phyloP scores from a whole-genome alignment of 2,888 invertebrate genomes.

The Lumbricus terrestris region DNA sequence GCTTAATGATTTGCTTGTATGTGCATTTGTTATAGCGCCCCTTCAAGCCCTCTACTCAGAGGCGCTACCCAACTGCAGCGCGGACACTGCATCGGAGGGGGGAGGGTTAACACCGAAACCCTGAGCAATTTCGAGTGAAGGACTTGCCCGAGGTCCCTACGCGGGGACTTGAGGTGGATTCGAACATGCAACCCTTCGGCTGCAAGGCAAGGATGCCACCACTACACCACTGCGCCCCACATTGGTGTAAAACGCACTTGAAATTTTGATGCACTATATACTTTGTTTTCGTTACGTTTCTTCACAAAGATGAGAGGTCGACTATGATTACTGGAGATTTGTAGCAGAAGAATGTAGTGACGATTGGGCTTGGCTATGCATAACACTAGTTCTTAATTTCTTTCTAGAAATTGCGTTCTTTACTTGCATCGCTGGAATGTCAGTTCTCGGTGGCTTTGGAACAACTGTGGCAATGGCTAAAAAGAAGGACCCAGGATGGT shows the following conservation, averaged over 20 bases:
- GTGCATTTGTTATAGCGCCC: no score
- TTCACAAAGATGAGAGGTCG: not conserved
- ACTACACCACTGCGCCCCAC: no score
- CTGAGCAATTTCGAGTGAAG: no score
- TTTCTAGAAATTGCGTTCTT: conserved; percentile 64
- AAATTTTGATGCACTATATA: not conserved
- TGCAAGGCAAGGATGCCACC: no score
- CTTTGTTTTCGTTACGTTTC: not conserved
- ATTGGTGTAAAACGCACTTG: not conserved
- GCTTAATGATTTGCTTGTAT: no score
- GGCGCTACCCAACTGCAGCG: no score
- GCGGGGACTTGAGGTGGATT: no score
- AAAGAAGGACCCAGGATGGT: conserved; percentile 76
- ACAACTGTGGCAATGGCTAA: conserved; percentile 75
- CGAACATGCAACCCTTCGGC: no score
- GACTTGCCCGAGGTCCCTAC: no score
- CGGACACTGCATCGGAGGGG: no score
- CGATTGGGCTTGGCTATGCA: not conserved
- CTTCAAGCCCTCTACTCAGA: no score
- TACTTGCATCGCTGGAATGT: conserved; percentile 73
- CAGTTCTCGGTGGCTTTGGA: conserved; percentile 79
- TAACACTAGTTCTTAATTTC: not conserved
- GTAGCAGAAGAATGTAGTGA: not conserved
- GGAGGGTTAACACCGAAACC: no score
- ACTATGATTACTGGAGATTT: not conserved